Conservation (phyloP, 2,888 invertebrate species). For the Pardosa pseudoannulata region DNA sequence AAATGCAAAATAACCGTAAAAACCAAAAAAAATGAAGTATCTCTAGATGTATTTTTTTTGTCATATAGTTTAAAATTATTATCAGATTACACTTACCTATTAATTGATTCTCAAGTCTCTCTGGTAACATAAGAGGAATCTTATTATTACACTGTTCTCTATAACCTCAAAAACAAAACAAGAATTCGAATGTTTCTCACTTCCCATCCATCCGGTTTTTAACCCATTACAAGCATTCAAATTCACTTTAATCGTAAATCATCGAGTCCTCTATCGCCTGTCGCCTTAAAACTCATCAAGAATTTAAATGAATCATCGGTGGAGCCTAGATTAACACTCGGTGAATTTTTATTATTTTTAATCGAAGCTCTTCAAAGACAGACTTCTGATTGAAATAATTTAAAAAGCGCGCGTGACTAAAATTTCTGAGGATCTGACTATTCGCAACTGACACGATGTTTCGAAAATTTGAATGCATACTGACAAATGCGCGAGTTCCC, state of each 20-base stretch:
- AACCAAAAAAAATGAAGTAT: too few species aligned
- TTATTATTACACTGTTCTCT: too few species aligned
- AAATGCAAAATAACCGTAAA: too few species aligned
- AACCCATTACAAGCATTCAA: neutral
- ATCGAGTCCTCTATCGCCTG: slow-evolving; percentile 40
- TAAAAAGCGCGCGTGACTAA: neutral
- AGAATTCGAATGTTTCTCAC: too few species aligned
- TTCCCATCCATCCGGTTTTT: too few species aligned
- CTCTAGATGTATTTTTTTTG: too few species aligned
- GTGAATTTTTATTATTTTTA: slow-evolving; percentile 29
- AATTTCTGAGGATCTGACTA: slow-evolving; percentile 15
- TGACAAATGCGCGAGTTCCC: neutral
- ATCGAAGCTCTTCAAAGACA: slow-evolving; percentile 38
- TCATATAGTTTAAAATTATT: too few species aligned
- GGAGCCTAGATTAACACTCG: slow-evolving; percentile 35
- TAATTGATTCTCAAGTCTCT: too few species aligned
- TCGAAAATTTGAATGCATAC: neutral
- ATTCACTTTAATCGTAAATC: neutral
- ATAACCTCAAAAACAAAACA: too few species aligned
- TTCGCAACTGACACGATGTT: too few species aligned
- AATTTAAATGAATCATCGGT: slow-evolving; percentile 41
- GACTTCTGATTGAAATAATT: slow-evolving; percentile 33
- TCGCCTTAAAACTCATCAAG: neutral
- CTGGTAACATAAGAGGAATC: too few species aligned
- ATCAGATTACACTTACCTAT: too few species aligned